Conservation (phyloP, 2,888 invertebrate species). For the Druceiella hillmani region DNA sequence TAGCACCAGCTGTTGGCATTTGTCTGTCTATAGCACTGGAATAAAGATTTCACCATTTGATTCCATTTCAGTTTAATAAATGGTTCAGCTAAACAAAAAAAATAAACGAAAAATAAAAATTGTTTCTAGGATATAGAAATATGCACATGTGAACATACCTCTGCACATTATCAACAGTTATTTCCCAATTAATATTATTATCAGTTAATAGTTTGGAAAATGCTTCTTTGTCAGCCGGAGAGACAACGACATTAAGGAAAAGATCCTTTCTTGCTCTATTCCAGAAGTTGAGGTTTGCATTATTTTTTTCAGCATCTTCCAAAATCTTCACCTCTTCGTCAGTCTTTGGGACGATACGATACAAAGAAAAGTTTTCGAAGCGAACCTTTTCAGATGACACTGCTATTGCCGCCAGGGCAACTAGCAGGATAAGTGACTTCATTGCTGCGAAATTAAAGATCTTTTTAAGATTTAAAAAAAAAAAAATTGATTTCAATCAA, state of each 20-base stretch:
- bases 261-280: too few relatives aligned
- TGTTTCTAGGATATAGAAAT: neutral
- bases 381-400: slow-evolving; percentile 21
- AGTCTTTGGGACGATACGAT: slow-evolving; percentile 32
- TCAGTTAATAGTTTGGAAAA: slow-evolving; percentile 27
- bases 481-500: too few relatives aligned
- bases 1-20: slow-evolving; percentile 31
- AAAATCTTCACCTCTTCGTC: slow-evolving; percentile 29
- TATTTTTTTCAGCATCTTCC: slow-evolving; percentile 24
- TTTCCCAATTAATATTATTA: slow-evolving; percentile 24
- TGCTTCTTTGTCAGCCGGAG: slow-evolving; percentile 30
- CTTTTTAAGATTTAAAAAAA: too few relatives aligned
- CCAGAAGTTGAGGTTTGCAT: slow-evolving; percentile 17
- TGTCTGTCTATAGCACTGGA: slow-evolving; percentile 50
- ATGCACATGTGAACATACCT: slow-evolving; percentile 20
- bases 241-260: slow-evolving; percentile 30
- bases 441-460: too few relatives aligned
- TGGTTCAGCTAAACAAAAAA: too few relatives aligned
- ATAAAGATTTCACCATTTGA: slow-evolving; percentile 10
- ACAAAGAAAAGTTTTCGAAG: slow-evolving; percentile 35
- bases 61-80: too few relatives aligned
- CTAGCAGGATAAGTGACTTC: too few relatives aligned
- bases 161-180: slow-evolving; percentile 34
- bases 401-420: too few relatives aligned
- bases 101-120: neutral